Evolutionary conservation across 2,888 invertebrate species (phyloP).

Genomic region (Coremacera marginata): DNA sequence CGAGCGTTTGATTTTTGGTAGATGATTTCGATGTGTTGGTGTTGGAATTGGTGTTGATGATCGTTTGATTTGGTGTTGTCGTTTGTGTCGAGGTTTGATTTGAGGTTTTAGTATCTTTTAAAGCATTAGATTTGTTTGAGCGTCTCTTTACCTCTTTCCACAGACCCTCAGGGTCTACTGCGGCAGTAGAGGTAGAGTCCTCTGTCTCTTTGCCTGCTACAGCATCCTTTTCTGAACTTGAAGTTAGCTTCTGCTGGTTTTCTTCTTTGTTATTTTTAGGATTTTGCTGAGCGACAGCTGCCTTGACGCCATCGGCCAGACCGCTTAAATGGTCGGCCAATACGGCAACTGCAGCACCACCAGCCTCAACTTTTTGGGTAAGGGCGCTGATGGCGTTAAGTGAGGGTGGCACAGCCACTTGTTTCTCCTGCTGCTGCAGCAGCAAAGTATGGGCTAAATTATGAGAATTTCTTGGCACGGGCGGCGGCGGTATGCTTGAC

Average conservation of each 20-base stretch:
- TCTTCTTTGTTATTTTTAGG: constrained; percentile 1
- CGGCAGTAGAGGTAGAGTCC: constrained; percentile 47
- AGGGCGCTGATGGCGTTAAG: constrained; percentile 61
- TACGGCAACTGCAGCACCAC: constrained; percentile 58
- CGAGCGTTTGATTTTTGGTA: constrained; percentile 42
- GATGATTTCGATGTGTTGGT: constrained; percentile 49
- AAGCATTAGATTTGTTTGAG: constrained; percentile 72
- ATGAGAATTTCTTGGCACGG: constrained; percentile 75
- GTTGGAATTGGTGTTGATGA: constrained; percentile 49
- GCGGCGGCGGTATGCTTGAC: constrained; percentile 75
- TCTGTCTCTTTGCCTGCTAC: constrained; percentile 47
- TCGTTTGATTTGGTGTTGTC: constrained; percentile 54
- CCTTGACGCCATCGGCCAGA: constrained; percentile 64
- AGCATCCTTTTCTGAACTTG: constrained; percentile 55
- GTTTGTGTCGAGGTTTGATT: constrained; percentile 51
- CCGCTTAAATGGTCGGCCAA: constrained; percentile 66
- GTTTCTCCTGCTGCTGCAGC: constrained; percentile 51
- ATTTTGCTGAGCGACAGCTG: constrained; percentile 22
- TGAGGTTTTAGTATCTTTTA: constrained; percentile 68
- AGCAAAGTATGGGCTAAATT: constrained; percentile 61
- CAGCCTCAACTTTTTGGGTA: constrained; percentile 61
- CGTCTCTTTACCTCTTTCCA: constrained; percentile 75
- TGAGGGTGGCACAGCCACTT: constrained; percentile 47
- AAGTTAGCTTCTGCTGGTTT: constrained; percentile 48
- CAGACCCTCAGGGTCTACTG: constrained; percentile 63